phyloP scores from a whole-genome alignment of 2,888 invertebrate genomes.

The Aleiodes testaceus region DNA sequence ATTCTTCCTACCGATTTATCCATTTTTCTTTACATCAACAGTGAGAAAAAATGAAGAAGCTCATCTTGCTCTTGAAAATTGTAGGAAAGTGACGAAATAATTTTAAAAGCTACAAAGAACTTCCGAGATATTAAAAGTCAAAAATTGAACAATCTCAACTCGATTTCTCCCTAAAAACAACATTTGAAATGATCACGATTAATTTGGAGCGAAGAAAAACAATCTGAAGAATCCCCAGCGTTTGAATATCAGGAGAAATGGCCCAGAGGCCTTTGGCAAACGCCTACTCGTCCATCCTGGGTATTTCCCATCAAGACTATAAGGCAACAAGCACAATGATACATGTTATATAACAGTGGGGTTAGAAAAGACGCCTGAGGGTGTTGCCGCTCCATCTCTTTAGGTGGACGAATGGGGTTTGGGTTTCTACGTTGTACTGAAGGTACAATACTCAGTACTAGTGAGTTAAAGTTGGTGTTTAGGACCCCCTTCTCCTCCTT shows the following conservation, averaged over 20 bases:
- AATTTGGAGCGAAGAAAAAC: no score
- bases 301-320: constrained; percentile 32
- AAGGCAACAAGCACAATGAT: constrained; percentile 29
- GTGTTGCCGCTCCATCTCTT: constrained; percentile 29
- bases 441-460: constrained; percentile 40
- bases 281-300: constrained; percentile 19
- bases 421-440: constrained; percentile 31
- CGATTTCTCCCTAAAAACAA: no score
- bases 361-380: constrained; percentile 34
- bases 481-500: constrained; percentile 20
- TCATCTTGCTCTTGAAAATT: no score
- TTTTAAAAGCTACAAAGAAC: no score
- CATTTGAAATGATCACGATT: no score
- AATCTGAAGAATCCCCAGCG: background rate
- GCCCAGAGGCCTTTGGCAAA: constrained; percentile 13
- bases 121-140: no score
- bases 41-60: no score
- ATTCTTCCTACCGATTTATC: no score
- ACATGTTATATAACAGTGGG: constrained; percentile 35
- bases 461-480: constrained; percentile 43
- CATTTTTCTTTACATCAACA: no score
- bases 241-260: background rate
- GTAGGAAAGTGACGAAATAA: no score
- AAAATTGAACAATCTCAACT: no score
- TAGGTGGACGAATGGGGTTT: constrained; percentile 38